Percentiles rank a stretch among this genome's conserved stretches.
phyloP scores from a whole-genome alignment of 2,113 vertebrate genomes.

The Istiophorus platypterus region DNA sequence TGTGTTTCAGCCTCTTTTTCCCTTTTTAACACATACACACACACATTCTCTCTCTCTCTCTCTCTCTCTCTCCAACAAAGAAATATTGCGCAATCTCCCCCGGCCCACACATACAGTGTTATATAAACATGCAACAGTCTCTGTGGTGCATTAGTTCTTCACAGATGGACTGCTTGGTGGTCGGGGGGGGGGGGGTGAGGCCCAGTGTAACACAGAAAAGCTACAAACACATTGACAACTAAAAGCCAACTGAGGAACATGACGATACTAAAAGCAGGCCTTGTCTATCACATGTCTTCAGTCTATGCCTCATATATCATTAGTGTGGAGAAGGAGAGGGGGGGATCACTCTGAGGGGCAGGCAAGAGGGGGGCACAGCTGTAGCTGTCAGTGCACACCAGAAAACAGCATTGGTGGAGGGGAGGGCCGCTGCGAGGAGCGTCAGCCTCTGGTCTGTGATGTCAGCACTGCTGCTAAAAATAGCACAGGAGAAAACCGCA shows the following conservation, averaged over 20 bases:
- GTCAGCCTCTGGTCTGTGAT: conserved; percentile 77
- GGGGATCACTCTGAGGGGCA: conserved; percentile 23
- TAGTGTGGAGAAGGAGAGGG: conserved; percentile 24
- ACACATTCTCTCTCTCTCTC: no score
- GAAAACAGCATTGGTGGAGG: conserved; percentile 55
- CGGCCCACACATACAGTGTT: conserved; percentile 53
- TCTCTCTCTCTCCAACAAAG: conserved; percentile 64
- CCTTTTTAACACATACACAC: conserved; percentile 29
- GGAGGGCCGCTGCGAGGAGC: conserved; percentile 72
- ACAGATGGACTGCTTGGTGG: conserved; percentile 72
- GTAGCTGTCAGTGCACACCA: conserved; percentile 68
- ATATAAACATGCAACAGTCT: conserved; percentile 75
- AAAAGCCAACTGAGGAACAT: conserved; percentile 39
- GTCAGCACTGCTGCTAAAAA: conserved; percentile 87
- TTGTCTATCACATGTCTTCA: conserved; percentile 37
- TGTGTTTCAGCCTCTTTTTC: conserved; percentile 58
- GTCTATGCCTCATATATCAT: conserved; percentile 53
- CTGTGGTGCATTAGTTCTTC: conserved; percentile 65
- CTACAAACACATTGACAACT: conserved; percentile 20
- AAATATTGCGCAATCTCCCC: conserved; percentile 57
- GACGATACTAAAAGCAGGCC: conserved; percentile 38
- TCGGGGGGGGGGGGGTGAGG: conserved; percentile 44
- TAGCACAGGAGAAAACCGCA: conserved; percentile 69
- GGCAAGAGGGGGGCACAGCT: conserved; percentile 68
- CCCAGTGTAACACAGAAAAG: conserved; percentile 25